Evolutionary conservation across 1,140 invertebrate species (phyloP), one percentile per base, ranked within the genome.

Genomic region (Psilanteris sp.): DNA sequence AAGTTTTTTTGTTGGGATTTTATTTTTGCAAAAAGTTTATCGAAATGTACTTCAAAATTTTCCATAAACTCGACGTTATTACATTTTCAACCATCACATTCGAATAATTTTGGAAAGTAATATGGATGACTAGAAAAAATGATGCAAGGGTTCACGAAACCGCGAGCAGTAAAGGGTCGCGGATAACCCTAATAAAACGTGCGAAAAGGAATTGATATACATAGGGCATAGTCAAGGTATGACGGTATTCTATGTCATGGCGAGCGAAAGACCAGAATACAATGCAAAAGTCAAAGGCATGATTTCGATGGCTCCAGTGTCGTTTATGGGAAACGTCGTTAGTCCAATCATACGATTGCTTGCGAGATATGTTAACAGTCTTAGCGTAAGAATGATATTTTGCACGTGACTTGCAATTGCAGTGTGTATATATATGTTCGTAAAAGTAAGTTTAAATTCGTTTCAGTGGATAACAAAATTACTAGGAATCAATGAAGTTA

Each of bases 141-240:
- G 74, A 71, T 46, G 66, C 68, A 73, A 76, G 75, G 61, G 71
- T 64, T 62, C 55, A 54, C 9, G 50, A 61, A 71, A 52, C 34
- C 61, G 77, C 75, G 64, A 46, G 37, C 68, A 57, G 52, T 76
- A 79, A 79, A 46, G 73, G 76, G 74, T 79, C 78, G 74, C 80
- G 79, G 81, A 75, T 81, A 83, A 83, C 81, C 77, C 77, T 83
- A 85, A 85, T 79, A 85, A 87, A 85, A 86, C 86, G 84, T 85
- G 72, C 82, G 80, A 79, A 84, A 79, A 76, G 77, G 83, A 88
- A 67, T 34, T 94, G 0, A 86, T 85, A 55, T 95, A 94, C 81
- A 81, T 94, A 0, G 94, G 93, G 0, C 91, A 94, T 59, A 85
- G 83, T 20, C 85, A 89, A 57, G 94, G 94, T 7, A 92, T 91